Percentiles rank a stretch among this genome's conserved stretches.
phyloP scores from a whole-genome alignment of 2,113 vertebrate genomes.

The Cnemophilus loriae region DNA sequence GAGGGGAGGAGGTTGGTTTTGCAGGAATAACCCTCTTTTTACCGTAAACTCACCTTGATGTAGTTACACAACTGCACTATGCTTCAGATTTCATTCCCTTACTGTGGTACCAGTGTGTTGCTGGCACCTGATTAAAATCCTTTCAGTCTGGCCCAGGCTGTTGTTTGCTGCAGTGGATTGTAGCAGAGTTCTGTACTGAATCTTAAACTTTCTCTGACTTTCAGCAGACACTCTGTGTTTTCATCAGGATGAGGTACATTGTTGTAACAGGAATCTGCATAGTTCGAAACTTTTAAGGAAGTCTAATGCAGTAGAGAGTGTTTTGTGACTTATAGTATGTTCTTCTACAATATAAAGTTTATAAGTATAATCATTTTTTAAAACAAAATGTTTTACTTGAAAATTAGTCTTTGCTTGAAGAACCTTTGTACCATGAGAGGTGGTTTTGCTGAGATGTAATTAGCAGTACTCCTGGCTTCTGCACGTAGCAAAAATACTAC shows the following conservation, averaged over 20 bases:
- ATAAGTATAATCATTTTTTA: neutral
- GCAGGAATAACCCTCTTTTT: neutral
- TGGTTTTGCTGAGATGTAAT: neutral
- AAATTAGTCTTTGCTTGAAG: neutral
- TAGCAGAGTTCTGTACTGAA: neutral
- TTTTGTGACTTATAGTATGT: neutral
- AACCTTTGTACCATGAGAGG: neutral
- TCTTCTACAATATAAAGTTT: neutral
- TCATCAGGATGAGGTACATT: neutral
- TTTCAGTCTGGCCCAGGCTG: neutral
- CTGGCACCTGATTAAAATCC: neutral
- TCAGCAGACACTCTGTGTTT: neutral
- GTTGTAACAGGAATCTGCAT: neutral
- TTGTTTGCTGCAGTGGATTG: neutral
- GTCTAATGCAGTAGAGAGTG: neutral
- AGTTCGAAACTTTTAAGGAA: neutral
- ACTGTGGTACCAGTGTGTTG: rapidly evolving
- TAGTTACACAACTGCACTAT: neutral
- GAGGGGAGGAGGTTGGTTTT: neutral
- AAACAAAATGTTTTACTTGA: neutral
- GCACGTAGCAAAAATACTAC: neutral
- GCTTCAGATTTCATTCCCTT: neutral
- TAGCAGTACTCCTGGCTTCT: neutral
- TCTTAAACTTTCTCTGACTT: neutral
- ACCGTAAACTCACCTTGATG: neutral